These are phyloP conservation scores for Amorpha juglandis DNA, from an alignment of 2,888 invertebrate species.

Conservation along the genomic window DNA sequence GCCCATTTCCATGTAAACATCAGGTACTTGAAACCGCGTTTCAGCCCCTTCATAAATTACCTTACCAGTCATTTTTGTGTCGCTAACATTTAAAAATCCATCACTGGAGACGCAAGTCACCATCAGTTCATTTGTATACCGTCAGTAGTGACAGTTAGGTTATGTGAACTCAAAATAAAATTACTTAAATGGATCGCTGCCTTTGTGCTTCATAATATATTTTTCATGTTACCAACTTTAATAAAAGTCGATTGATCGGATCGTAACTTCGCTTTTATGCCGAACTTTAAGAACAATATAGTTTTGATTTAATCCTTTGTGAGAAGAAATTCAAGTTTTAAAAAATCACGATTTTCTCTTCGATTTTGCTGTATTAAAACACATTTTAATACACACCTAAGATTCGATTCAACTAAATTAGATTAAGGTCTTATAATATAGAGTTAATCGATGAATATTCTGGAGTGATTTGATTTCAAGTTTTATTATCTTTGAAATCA, in stretches of 20 bases:
- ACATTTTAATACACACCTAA: too few species aligned
- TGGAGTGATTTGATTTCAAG: too few species aligned
- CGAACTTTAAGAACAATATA: not conserved
- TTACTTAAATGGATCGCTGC: slow-evolving; percentile 66
- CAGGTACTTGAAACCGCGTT: slow-evolving; percentile 37
- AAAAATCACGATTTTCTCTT: not conserved
- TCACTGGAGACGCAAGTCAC: slow-evolving; percentile 76
- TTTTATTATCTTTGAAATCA: too few species aligned
- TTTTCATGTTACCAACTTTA: slow-evolving; percentile 26
- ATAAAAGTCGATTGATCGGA: slow-evolving; percentile 24
- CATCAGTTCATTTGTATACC: slow-evolving; percentile 71
- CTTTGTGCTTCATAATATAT: slow-evolving; percentile 38
- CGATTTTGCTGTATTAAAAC: not conserved
- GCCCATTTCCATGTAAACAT: slow-evolving; percentile 25
- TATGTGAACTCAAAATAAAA: slow-evolving; percentile 75
- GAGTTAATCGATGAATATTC: too few species aligned
- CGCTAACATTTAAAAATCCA: slow-evolving; percentile 78
- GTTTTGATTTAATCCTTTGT: not conserved
- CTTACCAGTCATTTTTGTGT: slow-evolving; percentile 61
- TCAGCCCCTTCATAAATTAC: slow-evolving; percentile 63
- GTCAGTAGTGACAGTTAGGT: slow-evolving; percentile 74
- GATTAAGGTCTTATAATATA: too few species aligned
- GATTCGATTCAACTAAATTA: too few species aligned
- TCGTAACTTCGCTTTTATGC: slow-evolving; percentile 12
- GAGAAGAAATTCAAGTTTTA: not conserved